phyloP scores from a whole-genome alignment of 2,888 invertebrate species.

The Junonia oenone region DNA sequence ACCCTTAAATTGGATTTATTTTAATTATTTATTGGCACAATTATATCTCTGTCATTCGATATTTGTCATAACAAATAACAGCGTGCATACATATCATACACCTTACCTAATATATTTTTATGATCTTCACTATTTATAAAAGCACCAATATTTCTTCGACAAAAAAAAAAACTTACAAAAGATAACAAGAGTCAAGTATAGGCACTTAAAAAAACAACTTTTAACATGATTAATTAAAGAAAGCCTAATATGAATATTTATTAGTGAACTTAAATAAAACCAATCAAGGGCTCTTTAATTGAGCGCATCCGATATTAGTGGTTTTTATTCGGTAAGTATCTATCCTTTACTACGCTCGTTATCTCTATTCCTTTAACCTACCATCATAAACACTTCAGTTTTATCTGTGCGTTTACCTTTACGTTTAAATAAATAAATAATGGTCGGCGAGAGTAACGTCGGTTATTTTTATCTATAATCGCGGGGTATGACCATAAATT shows the following conservation, averaged over 20 bases:
- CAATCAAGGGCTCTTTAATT: conserved; percentile 22
- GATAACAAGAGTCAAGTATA: too few species aligned
- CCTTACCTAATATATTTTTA: not conserved
- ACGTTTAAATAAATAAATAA: conserved; percentile 52
- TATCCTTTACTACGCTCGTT: conserved; percentile 32
- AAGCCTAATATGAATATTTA: not conserved
- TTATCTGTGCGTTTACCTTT: conserved; percentile 38
- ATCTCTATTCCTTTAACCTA: conserved; percentile 36
- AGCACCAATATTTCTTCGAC: not conserved
- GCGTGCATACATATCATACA: not conserved
- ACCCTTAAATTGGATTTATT: conserved; percentile 77
- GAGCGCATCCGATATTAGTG: conserved; percentile 25
- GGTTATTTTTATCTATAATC: conserved; percentile 76
- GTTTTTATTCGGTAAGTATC: conserved; percentile 26
- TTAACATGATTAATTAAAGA: not conserved
- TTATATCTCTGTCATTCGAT: conserved; percentile 30
- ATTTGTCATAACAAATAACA: conserved; percentile 10
- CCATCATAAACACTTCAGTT: conserved; percentile 40
- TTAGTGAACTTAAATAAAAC: conserved; percentile 12
- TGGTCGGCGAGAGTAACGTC: conserved; percentile 57
- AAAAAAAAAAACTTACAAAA: too few species aligned
- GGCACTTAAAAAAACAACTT: not conserved
- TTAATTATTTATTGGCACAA: conserved; percentile 73
- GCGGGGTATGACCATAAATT: conserved; percentile 77
- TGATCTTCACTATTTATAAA: not conserved